These are phyloP conservation scores for Eriosoma lanigerum DNA, from an alignment of 1,140 invertebrate genomes.

Conservation along the genomic window DNA sequence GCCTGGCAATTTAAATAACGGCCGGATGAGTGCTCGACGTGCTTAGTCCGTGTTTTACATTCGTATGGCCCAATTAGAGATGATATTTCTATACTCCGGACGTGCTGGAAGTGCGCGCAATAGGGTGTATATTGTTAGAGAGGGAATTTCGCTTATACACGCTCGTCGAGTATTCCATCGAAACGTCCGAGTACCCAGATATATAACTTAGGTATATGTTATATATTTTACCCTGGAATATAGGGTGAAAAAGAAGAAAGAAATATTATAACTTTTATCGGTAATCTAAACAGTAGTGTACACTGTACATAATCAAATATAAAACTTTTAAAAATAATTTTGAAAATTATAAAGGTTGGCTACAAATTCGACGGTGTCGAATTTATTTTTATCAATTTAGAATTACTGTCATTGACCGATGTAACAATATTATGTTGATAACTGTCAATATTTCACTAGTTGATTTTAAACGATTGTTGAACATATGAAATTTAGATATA, in stretches of 20 bases:
- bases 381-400: too few relatives aligned
- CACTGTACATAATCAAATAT: too few relatives aligned
- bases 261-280: neutral
- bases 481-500: too few relatives aligned
- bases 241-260: too few relatives aligned
- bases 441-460: too few relatives aligned
- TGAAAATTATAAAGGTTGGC: too few relatives aligned
- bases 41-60: slow-evolving; percentile 34
- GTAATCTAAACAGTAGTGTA: neutral
- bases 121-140: neutral
- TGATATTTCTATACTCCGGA: neutral
- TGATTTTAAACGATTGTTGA: too few relatives aligned
- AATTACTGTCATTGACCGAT: too few relatives aligned
- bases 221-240: neutral
- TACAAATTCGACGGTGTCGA: too few relatives aligned
- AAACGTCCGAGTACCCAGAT: neutral
- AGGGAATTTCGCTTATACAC: too few relatives aligned
- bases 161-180: neutral
- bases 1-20: slow-evolving; percentile 28
- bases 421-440: too few relatives aligned
- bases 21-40: slow-evolving; percentile 18
- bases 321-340: too few relatives aligned
- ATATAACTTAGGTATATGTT: neutral
- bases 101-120: neutral
- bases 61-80: slow-evolving; percentile 1